Base-by-base conservation (phyloP, 2,888 invertebrate genomes). In the Athalia rosae region DNA sequence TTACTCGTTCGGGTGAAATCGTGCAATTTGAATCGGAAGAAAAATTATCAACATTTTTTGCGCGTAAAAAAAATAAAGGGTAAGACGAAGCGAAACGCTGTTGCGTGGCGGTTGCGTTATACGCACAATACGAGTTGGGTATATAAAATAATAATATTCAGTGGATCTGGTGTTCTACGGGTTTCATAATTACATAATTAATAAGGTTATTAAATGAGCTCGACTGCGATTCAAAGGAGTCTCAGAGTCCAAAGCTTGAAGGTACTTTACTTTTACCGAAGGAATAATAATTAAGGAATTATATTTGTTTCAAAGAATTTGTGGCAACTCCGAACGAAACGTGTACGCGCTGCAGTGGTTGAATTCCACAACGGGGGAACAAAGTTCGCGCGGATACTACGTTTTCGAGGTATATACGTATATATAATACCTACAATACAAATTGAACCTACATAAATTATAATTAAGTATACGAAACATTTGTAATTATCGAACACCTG, bases 401-500 rank as follows among this genome's bases (percentile, higher is more conserved):
- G 50, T 53, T 66, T 77, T 48, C 78, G 64, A 78, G 66, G 79
- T 28, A 28, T 28, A 28, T 28, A 28, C 28, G 28, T 28, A 28
- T 28, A 28, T 28, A 28, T n/a, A n/a, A n/a, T n/a, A n/a, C n/a
- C 28, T 28, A 28, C 28, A 28, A 28, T 0, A 28, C 28, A 28
- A 28, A 28, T 74, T 74, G 74, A 74, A 48, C 50, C 48, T 67
- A 80, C 79, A 78, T 83, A 82, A 87, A 87, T 87, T 85, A 83
- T 87, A 87, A 88, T 88, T 87, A 87, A 87, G 87, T 87, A 28
- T 28, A 88, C 86, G 86, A 87, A 88, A 88, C 86, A 83, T 81
- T 77, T 84, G 80, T 86, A 88, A 88, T 88, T 88, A 87, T 84
- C 79, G 73, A 58, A 82, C 85, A 85, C 84, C 85, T 85, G 85